These are phyloP conservation scores for Pluvianellus socialis DNA, from an alignment of 2,113 vertebrate genomes.

Conservation along the genomic window DNA sequence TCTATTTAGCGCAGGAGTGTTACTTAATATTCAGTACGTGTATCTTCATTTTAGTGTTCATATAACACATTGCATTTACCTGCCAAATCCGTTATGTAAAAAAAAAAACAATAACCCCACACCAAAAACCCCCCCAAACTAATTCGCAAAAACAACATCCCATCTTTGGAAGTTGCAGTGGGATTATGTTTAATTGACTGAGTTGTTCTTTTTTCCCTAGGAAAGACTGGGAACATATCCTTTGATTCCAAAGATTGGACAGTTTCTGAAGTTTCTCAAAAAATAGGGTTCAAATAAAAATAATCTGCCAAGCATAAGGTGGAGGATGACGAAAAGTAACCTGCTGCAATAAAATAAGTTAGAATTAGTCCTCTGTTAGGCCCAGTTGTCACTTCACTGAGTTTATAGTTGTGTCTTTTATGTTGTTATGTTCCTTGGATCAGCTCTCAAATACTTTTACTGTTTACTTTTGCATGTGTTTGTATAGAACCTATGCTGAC, in stretches of 20 bases:
- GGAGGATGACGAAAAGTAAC: not conserved
- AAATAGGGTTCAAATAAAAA: not conserved
- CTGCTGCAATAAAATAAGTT: not conserved
- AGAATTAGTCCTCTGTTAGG: not conserved
- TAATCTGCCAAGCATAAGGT: not conserved
- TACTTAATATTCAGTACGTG: not conserved
- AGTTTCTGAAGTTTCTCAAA: not conserved
- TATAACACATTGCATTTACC: not conserved
- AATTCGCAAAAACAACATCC: not conserved
- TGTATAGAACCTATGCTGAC: conserved; percentile 90
- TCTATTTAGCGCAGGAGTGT: not conserved
- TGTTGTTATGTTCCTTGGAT: not conserved
- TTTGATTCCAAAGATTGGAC: not conserved
- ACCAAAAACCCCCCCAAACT: accelerated
- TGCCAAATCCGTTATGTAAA: not conserved
- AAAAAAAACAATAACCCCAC: not conserved
- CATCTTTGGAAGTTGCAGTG: not conserved
- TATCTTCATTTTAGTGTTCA: not conserved
- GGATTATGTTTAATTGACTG: not conserved
- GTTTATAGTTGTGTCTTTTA: not conserved
- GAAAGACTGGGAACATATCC: not conserved
- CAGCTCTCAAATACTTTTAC: not conserved
- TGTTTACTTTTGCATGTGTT: not conserved
- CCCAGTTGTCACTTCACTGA: not conserved
- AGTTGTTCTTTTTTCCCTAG: not conserved